Conservation (phyloP, 2,888 invertebrate species). For the Trichopria drosophilae region DNA sequence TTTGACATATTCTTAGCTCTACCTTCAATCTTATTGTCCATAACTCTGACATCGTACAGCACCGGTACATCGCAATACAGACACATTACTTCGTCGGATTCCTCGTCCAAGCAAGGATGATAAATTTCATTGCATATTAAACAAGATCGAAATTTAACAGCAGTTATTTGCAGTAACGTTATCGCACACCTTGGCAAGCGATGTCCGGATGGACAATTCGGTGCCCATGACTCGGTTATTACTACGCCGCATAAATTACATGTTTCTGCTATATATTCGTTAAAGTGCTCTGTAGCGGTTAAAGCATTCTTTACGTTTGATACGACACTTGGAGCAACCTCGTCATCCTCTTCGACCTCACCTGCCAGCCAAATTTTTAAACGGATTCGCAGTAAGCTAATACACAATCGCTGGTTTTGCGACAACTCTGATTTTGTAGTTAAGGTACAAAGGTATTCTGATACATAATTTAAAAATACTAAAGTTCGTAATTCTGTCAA, state of each 20-base stretch:
- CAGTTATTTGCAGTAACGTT: slow-evolving; percentile 50
- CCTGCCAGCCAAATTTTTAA: slow-evolving; percentile 48
- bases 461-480: slow-evolving; percentile 46
- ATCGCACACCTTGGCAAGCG: slow-evolving; percentile 50
- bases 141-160: slow-evolving; percentile 44
- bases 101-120: slow-evolving; percentile 47
- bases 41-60: slow-evolving; percentile 39
- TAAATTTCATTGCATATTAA: slow-evolving; percentile 48
- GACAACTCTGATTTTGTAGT: slow-evolving; percentile 30
- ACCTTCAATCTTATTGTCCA: slow-evolving; percentile 2
- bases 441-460: slow-evolving; percentile 40
- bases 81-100: slow-evolving; percentile 44
- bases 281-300: slow-evolving; percentile 30
- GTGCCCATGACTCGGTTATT: slow-evolving; percentile 44
- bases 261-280: slow-evolving; percentile 37
- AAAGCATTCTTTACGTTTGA: slow-evolving; percentile 36
- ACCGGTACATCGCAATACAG: slow-evolving; percentile 50
- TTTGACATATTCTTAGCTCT: too few species aligned
- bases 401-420: slow-evolving; percentile 39
- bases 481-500: slow-evolving; percentile 43
- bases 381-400: slow-evolving; percentile 45
- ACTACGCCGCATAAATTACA: slow-evolving; percentile 47
- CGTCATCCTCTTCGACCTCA: slow-evolving; percentile 41
- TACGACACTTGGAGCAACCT: slow-evolving; percentile 25
- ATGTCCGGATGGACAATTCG: slow-evolving; percentile 48